Conservation (phyloP, 64 coral and sea anemone species). For the Pocillopora verrucosa region DNA sequence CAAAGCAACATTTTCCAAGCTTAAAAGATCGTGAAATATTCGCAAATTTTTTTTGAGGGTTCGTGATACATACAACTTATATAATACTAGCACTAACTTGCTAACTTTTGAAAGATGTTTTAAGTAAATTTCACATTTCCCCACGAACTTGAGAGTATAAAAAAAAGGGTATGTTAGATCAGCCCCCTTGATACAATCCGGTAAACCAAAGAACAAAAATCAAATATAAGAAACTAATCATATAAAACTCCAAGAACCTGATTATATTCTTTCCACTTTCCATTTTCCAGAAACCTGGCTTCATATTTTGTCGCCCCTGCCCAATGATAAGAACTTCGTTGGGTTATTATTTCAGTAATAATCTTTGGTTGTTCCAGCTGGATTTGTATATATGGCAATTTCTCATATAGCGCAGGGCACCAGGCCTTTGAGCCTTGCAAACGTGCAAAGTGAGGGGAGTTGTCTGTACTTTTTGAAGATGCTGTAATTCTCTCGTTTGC, state of each 20-base stretch:
- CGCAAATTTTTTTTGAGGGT: too few species aligned
- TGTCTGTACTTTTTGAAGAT: background rate
- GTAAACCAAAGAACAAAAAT: background rate
- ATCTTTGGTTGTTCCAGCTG: slow-evolving; percentile 9
- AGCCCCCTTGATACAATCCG: too few species aligned
- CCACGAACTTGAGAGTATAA: background rate
- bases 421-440: slow-evolving; percentile 6
- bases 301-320: slow-evolving; percentile 34
- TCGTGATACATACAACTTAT: too few species aligned
- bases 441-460: slow-evolving; percentile 1
- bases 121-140: too few species aligned
- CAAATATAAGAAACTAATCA: background rate
- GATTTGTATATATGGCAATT: slow-evolving; percentile 43
- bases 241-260: background rate
- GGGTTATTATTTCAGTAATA: slow-evolving; percentile 34
- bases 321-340: slow-evolving; percentile 11
- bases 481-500: slow-evolving; percentile 33
- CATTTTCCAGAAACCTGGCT: slow-evolving; percentile 19
- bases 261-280: slow-evolving; percentile 27
- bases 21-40: too few species aligned
- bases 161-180: background rate
- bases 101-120: too few species aligned
- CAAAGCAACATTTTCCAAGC: too few species aligned
- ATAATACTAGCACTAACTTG: too few species aligned
- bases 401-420: slow-evolving; percentile 17